These are phyloP conservation scores for Beroe forskalii DNA, from an alignment of 37 sponge, comb jelly and placozoan genomes.

Conservation along the genomic window DNA sequence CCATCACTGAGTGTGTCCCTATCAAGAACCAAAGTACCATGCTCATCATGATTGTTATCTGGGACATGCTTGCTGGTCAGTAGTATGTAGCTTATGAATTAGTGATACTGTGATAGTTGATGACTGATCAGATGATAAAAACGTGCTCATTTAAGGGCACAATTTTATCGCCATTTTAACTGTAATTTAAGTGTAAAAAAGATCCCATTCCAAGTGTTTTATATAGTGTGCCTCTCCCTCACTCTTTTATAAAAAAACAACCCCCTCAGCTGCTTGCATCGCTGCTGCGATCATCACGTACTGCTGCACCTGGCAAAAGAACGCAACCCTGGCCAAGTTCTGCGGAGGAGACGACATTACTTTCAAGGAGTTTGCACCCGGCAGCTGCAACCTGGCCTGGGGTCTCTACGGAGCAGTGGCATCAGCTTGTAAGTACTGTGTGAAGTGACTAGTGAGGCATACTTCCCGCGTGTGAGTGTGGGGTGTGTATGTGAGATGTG, in stretches of 20 bases:
- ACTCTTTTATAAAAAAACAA: no score
- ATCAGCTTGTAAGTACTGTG: conserved; percentile 30
- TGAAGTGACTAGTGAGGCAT: no score
- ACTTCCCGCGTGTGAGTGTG: no score
- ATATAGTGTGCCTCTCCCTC: no score
- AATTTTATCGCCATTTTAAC: no score
- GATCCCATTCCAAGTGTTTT: no score
- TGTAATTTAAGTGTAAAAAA: no score
- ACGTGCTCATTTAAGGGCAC: not conserved
- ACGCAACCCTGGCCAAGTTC: conserved; percentile 5
- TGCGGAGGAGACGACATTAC: not conserved
- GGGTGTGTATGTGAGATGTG: no score
- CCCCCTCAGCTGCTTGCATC: conserved; percentile 41
- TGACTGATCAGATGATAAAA: no score
- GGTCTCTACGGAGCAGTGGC: conserved; percentile 59
- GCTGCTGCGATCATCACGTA: conserved; percentile 33
- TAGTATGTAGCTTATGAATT: no score
- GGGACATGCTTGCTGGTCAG: conserved; percentile 56
- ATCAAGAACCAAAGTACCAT: conserved; percentile 64
- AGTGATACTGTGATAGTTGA: no score
- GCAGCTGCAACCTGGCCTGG: conserved; percentile 44
- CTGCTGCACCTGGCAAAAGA: conserved; percentile 46
- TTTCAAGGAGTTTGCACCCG: conserved; percentile 12
- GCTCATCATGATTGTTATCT: conserved; percentile 64
- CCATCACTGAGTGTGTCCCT: conserved; percentile 59